phyloP scores from a whole-genome alignment of 2,888 invertebrate species.

The Agriotes lineatus region DNA sequence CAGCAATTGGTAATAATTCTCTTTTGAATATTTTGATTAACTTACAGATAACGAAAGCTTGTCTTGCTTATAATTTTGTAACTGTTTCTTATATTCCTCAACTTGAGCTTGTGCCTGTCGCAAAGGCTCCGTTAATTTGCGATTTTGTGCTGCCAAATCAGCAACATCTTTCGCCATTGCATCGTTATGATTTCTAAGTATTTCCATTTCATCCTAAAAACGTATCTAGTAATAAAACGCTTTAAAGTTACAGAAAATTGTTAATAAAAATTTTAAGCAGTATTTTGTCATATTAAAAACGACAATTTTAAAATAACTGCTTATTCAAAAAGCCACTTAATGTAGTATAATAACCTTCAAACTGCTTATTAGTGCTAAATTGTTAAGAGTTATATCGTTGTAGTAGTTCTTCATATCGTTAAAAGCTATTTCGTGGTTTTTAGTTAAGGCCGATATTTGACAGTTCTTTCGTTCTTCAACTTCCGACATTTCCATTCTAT shows the following conservation, averaged over 20 bases:
- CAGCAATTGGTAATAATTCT: neutral
- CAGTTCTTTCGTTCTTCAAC: constrained; percentile 92
- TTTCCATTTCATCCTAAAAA: constrained; percentile 78
- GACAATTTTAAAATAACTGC: neutral
- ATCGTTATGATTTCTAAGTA: constrained; percentile 82
- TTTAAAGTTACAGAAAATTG: neutral
- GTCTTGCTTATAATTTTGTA: constrained; percentile 87
- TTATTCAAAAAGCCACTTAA: no score
- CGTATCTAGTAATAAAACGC: neutral
- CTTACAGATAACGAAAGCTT: constrained; percentile 76
- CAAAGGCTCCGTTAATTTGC: constrained; percentile 79
- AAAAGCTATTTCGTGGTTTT: constrained; percentile 87
- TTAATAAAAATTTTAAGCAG: no score
- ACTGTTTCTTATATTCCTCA: constrained; percentile 78
- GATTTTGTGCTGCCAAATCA: constrained; percentile 80
- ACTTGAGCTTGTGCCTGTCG: constrained; percentile 79
- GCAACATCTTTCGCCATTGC: constrained; percentile 77
- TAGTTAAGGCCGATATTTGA: constrained; percentile 84
- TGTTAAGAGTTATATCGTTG: constrained; percentile 95
- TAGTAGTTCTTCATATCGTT: constrained; percentile 94
- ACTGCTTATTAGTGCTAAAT: constrained; percentile 90
- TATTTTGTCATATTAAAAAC: no score
- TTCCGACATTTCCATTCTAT: constrained; percentile 85
- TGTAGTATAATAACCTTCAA: constrained; percentile 81
- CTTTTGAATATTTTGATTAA: neutral